Conservation (phyloP, 2,113 vertebrate genomes). For the Ailurus styani region DNA sequence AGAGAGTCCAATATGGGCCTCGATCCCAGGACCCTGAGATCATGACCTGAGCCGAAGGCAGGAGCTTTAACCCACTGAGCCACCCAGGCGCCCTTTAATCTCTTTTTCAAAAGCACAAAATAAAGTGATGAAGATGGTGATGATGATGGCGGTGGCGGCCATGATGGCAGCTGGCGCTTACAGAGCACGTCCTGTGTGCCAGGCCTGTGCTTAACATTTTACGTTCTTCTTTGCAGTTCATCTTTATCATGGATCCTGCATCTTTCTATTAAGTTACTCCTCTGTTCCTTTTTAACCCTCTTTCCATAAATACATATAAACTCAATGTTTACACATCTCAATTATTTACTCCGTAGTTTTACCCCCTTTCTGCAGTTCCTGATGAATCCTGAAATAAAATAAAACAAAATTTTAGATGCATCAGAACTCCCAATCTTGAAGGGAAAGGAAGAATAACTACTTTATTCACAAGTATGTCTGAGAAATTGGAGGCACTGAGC, state of each 20-base stretch:
- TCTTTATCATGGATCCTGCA: neutral
- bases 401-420: neutral
- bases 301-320: neutral
- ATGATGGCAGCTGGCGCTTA: neutral
- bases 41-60: too few species aligned
- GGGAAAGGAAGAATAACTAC: neutral
- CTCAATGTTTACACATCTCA: neutral
- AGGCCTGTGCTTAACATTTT: neutral
- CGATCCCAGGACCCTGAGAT: too few species aligned
- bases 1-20: too few species aligned
- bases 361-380: neutral
- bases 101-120: constrained; percentile 7
- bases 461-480: neutral
- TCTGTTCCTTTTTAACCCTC: neutral
- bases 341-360: neutral
- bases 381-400: neutral
- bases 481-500: neutral
- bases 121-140: neutral
- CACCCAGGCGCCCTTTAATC: too few species aligned
- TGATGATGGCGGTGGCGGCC: neutral
- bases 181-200: neutral
- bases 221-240: neutral
- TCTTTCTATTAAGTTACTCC: neutral
- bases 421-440: neutral
- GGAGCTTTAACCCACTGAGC: too few species aligned